These are phyloP conservation scores for Danio kyathit DNA, from an alignment of 2,797 vertebrate genomes.

Conservation along the genomic window DNA sequence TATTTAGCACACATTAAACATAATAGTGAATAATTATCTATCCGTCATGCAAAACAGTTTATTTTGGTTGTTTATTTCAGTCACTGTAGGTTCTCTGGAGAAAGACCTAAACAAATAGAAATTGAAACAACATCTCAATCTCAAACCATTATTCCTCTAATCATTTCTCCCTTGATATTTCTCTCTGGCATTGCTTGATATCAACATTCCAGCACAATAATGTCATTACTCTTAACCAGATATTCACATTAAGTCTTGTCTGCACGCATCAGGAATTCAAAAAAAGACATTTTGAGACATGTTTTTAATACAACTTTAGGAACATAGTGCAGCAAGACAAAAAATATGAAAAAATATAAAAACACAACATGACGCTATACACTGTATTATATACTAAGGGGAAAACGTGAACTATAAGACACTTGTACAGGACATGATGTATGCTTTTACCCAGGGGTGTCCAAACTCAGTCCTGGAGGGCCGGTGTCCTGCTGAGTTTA, in stretches of 20 bases:
- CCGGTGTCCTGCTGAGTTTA: too few species aligned
- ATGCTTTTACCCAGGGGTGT: too few species aligned
- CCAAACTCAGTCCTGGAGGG: too few species aligned
- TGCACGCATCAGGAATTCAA: neutral
- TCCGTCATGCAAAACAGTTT: neutral
- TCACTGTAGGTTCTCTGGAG: slow-evolving; percentile 5
- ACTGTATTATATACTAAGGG: neutral
- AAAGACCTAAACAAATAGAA: slow-evolving; percentile 12
- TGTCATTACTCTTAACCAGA: neutral
- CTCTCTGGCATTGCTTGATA: neutral
- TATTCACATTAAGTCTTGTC: neutral
- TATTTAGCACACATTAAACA: neutral
- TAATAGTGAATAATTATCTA: neutral
- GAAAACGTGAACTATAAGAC: neutral
- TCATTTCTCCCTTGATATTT: slow-evolving; percentile 15
- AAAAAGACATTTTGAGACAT: neutral
- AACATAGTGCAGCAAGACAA: neutral
- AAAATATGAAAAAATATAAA: neutral
- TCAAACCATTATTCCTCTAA: neutral
- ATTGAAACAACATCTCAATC: slow-evolving; percentile 3
- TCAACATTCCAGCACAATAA: slow-evolving; percentile 7
- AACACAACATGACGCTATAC: neutral
- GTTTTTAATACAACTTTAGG: neutral
- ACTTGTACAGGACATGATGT: neutral
- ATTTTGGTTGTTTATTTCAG: slow-evolving; percentile 10